Conservation (phyloP, 2,888 invertebrate species). For the Brachypalpus laphriformis region DNA sequence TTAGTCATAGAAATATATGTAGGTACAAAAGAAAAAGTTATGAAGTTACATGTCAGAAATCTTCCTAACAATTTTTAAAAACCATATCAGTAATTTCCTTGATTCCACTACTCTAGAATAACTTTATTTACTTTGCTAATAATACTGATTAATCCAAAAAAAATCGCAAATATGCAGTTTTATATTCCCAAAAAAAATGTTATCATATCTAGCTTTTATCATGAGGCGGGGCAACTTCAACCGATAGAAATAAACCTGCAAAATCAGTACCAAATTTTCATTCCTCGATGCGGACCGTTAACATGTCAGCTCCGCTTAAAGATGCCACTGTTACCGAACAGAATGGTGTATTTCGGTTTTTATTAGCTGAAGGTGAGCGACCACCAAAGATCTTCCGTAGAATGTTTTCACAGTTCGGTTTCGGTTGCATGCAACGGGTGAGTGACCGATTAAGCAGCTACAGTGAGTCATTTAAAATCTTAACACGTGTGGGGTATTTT, state of each 20-base stretch:
- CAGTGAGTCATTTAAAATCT: not conserved
- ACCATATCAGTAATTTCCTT: no score
- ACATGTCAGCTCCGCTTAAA: constrained; percentile 20
- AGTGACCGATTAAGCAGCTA: not conserved
- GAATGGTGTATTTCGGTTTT: constrained; percentile 26
- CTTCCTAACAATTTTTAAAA: no score
- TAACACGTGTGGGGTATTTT: no score
- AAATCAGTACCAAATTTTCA: not conserved
- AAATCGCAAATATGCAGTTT: not conserved
- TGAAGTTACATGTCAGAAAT: no score
- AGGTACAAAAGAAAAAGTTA: no score
- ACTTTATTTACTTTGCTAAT: no score
- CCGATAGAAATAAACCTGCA: not conserved
- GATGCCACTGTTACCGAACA: constrained; percentile 2
- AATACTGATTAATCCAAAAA: not conserved
- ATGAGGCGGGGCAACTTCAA: not conserved
- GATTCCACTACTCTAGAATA: no score
- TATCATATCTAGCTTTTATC: constrained; percentile 17
- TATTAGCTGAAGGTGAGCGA: constrained; percentile 15
- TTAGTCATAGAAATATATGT: no score
- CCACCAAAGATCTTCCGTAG: constrained; percentile 23
- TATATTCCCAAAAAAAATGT: not conserved
- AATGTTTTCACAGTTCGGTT: constrained; percentile 23
- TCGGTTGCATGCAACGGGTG: constrained; percentile 29
- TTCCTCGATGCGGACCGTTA: not conserved